Evolutionary conservation across 2,797 vertebrate genomes (phyloP), one percentile per base, ranked within the genome.

Genomic region (Glossophaga mutica): DNA sequence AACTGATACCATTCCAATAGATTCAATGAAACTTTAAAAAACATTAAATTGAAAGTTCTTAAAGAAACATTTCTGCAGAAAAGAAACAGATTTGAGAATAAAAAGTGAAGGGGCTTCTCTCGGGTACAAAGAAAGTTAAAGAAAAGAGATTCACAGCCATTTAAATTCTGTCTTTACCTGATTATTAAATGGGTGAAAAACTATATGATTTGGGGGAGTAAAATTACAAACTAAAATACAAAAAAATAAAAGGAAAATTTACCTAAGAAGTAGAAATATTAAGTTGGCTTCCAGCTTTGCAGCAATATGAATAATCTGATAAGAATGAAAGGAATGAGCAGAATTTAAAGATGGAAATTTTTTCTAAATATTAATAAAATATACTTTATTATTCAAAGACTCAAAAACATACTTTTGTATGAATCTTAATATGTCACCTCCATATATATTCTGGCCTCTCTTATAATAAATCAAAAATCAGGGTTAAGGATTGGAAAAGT

Each of bases 11-110:
- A 37, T 19, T 34, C 26, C 57, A 32, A 62, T 62, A 59, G 24
- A 62, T 62, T 62, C 5, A 14, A 15, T 62, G 19, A 29, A 62
- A 62, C 59, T 62, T 37, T 5, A 68, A 37, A 34, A 68, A 68
- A 37, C 6, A 46, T 89, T 91, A 90, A 91, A 91, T 93, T 48
- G 87, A 87, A 59, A 50, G n/a, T 52, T 77, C 16, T 76, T 97
- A 71, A 57, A 65, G 50, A 34, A 76, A 95, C 44, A 18, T 86
- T 87, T 83, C 34, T 52, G 19, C 26, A 50, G 16, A 32, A 90
- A 94, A 88, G 77, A 87, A 94, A 50, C 22, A 62, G 14, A 82
- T 26, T 39, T 50, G 5, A 55, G 18, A 37, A 44, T 1, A 37
- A 6, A 77, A 67, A 32, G 6, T 65, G 29, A 92, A 62, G 71